These are phyloP conservation scores for Cetonia aurata DNA, from an alignment of 2,888 invertebrate genomes.

Conservation along the genomic window DNA sequence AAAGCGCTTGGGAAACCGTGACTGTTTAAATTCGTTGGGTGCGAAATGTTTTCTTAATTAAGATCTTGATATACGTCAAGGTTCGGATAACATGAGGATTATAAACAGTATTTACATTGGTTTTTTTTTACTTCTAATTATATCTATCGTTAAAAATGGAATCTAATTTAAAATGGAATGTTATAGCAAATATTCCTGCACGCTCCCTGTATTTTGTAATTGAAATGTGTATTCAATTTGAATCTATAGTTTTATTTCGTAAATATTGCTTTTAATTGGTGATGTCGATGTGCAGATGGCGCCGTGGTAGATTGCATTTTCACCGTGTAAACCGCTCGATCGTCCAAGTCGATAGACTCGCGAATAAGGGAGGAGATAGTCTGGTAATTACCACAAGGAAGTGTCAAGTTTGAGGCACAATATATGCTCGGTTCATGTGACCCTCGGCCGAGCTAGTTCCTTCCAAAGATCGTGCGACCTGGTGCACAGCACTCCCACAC, in stretches of 20 bases:
- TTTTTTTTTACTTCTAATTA: too few species aligned
- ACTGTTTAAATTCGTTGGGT: background rate
- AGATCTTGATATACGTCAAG: conserved; percentile 10
- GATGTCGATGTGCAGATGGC: too few species aligned
- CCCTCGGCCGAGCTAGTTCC: conserved; percentile 32
- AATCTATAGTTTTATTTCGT: too few species aligned
- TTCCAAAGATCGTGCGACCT: conserved; percentile 45
- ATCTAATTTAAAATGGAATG: too few species aligned
- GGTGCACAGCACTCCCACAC: conserved; percentile 39
- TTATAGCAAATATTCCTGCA: too few species aligned
- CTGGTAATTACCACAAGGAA: conserved; percentile 46
- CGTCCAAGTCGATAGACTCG: background rate
- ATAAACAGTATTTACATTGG: too few species aligned
- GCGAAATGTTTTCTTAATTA: conserved; percentile 20
- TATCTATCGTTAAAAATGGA: too few species aligned
- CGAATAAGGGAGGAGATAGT: background rate
- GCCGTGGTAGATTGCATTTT: background rate
- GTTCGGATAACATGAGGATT: background rate
- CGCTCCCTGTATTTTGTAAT: too few species aligned
- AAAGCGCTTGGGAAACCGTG: conserved; percentile 12
- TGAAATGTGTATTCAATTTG: too few species aligned
- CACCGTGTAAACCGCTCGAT: conserved; percentile 13
- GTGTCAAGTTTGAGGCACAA: conserved; percentile 43
- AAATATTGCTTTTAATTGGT: too few species aligned
- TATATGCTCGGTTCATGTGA: conserved; percentile 44